Evolutionary conservation across 1,140 invertebrate genomes (phyloP), one percentile per base, ranked within the genome.

Genomic region (Hyphantria cunea): DNA sequence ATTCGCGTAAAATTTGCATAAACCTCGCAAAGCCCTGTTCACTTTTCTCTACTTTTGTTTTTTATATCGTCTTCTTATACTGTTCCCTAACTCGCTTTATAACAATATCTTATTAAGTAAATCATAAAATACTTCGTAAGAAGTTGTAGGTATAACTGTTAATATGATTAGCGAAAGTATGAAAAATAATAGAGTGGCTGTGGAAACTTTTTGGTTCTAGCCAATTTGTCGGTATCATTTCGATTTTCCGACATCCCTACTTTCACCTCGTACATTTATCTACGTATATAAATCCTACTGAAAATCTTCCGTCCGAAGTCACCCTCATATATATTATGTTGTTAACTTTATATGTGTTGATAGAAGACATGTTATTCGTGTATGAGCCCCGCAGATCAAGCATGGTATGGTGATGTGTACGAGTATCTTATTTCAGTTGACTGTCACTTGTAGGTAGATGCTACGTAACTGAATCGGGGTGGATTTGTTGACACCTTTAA

Each of bases 1-100:
- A 68, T 76, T 78, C 67, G 70, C 78, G 73, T 81, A 66, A 84
- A 82, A 89, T 89, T 89, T 83, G 69, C 86, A 85, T 89, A 89
- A 88, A 83, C 75, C 78, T 76, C 69, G 58, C 66, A 62, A 54
- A 69, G 66, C 64, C 51, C 68, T 70, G 68, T 76, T 70, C 74
- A 76, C 60, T 75, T 76, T 78, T 74, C 66, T 65, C 70, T 70
- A 68, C 72, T 76, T 84, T 79, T 64, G 55, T 72, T 58, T 79
- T 79, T 78, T 75, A 73, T 59, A 73, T 81, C 73, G 70, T 76
- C 65, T 62, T 62, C 11, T 74, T 68, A 72, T 68, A 68, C 68
- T 58, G 54, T 68, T 73, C 47, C 69, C 50, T 70, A 66, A 79
- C 70, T 78, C 72, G 74, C 74, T 74, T 68, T 70, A 72, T 79